Conservation (phyloP, 2,888 invertebrate genomes). For the Actias luna region DNA sequence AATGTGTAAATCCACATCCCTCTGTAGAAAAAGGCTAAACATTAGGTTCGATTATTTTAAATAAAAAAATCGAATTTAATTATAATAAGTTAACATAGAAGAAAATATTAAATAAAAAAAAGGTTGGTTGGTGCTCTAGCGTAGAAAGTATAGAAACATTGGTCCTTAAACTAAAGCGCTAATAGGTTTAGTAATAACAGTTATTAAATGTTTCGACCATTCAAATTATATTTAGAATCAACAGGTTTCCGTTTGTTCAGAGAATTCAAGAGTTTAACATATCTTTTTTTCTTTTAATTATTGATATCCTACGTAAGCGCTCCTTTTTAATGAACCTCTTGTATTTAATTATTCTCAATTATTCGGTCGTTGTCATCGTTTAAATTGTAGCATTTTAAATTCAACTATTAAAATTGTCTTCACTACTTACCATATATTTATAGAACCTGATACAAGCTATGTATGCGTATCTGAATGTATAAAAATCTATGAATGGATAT, state of each 20-base stretch:
- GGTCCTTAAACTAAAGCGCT: slow-evolving; percentile 7
- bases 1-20: no score
- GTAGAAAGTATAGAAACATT: neutral
- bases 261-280: neutral
- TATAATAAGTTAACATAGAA: neutral
- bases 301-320: neutral
- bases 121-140: neutral
- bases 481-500: no score
- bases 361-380: neutral
- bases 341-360: neutral
- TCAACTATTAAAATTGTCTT: neutral
- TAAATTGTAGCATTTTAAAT: neutral
- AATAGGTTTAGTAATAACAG: slow-evolving; percentile 5
- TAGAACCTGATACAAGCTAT: no score
- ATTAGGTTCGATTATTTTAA: neutral
- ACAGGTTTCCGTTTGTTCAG: slow-evolving; percentile 5
- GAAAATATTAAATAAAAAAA: neutral
- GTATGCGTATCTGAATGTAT: no score
- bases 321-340: neutral
- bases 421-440: neutral
- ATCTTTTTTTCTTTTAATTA: neutral
- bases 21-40: no score
- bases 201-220: slow-evolving; percentile 11
- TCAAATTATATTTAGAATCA: slow-evolving; percentile 9
- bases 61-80: neutral